A percentile compares a stretch with the other conserved stretches of the same genome.
These are phyloP conservation scores for Lithobates sylvaticus DNA, from an alignment of 2,797 vertebrate genomes.

Conservation along the genomic window DNA sequence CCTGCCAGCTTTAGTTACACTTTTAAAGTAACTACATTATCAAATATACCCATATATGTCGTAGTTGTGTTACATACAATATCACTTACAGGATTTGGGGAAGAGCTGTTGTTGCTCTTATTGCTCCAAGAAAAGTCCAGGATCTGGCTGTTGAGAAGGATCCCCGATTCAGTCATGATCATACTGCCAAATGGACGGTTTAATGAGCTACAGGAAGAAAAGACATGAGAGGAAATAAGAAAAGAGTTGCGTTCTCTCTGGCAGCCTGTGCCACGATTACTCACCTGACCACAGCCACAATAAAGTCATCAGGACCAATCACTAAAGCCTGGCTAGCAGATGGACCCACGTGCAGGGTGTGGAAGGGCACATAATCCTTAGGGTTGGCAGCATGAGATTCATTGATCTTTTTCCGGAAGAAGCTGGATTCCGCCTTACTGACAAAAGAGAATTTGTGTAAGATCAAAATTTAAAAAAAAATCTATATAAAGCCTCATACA, in stretches of 20 bases:
- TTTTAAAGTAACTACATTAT: no score
- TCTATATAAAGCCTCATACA: no score
- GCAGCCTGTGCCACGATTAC: neutral
- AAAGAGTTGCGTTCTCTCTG: neutral
- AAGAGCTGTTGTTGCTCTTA: slow-evolving; percentile 77
- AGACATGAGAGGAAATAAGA: neutral
- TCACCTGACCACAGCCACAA: slow-evolving; percentile 94
- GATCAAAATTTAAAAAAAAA: neutral
- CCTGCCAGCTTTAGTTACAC: no score
- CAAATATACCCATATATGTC: neutral
- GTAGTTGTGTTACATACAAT: neutral
- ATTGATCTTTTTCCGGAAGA: slow-evolving; percentile 87
- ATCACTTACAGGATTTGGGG: slow-evolving; percentile 74
- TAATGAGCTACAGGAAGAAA: slow-evolving; percentile 82
- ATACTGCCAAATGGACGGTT: slow-evolving; percentile 96
- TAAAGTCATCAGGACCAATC: slow-evolving; percentile 95
- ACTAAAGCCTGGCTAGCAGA: slow-evolving; percentile 91
- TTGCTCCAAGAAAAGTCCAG: slow-evolving; percentile 96
- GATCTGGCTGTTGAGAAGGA: slow-evolving; percentile 97
- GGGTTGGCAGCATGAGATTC: slow-evolving; percentile 82
- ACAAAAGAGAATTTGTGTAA: slow-evolving; percentile 25
- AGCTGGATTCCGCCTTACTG: slow-evolving; percentile 87
- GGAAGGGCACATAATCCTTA: slow-evolving; percentile 76
- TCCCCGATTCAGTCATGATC: slow-evolving; percentile 91
- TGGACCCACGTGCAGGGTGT: slow-evolving; percentile 77